Conservation (phyloP, 2,888 invertebrate species). For the Griposia aprilina region DNA sequence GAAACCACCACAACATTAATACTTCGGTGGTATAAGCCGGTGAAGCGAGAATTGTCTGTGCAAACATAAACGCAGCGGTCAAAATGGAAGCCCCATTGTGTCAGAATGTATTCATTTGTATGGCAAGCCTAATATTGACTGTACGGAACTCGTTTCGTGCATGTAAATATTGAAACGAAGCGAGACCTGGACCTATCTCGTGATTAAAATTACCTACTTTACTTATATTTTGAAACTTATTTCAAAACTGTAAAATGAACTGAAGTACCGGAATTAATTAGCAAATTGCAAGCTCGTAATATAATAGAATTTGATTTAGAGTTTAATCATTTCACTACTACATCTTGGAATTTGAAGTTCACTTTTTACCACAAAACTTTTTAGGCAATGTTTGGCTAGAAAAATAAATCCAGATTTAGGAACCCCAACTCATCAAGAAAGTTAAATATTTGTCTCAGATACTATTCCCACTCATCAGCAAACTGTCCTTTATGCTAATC, state of each 20-base stretch:
- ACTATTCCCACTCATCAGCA: conserved; percentile 23
- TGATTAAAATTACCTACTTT: conserved; percentile 77
- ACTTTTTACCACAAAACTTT: background rate
- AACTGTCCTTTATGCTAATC: conserved; percentile 49
- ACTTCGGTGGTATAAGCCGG: conserved; percentile 84
- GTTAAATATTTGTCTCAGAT: conserved; percentile 18
- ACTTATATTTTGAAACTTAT: conserved; percentile 42
- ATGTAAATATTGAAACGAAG: conserved; percentile 81
- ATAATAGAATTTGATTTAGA: background rate
- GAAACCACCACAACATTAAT: conserved; percentile 69
- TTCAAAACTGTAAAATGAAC: conserved; percentile 6
- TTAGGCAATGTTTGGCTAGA: background rate
- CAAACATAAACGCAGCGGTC: conserved; percentile 86
- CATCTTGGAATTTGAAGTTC: background rate
- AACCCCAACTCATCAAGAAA: conserved; percentile 1
- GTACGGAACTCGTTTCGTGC: conserved; percentile 85
- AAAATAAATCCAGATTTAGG: background rate
- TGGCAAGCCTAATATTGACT: conserved; percentile 88
- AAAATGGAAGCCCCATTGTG: conserved; percentile 89
- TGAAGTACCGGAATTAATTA: background rate
- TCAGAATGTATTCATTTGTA: conserved; percentile 90
- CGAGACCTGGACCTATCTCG: conserved; percentile 73
- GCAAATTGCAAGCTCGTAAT: background rate
- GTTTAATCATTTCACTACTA: background rate
- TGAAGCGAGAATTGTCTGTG: conserved; percentile 86